Conservation (phyloP, 2,888 invertebrate species). For the Cosmia trapezina region DNA sequence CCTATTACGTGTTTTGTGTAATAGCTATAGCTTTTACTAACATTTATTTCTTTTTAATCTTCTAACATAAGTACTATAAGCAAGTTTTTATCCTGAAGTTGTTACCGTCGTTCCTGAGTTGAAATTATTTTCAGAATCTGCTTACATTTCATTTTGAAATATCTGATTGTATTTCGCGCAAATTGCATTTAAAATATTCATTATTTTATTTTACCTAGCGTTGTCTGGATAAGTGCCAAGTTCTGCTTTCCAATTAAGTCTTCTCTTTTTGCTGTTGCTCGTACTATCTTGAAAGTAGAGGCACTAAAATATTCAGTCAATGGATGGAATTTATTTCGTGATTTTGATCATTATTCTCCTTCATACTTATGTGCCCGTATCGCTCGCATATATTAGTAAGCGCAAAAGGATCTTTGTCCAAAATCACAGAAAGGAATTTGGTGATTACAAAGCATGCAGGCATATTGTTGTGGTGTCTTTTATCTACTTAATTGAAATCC, state of each 20-base stretch:
- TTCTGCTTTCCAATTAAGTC: constrained; percentile 46
- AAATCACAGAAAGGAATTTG: constrained; percentile 69
- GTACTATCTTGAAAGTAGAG: constrained; percentile 17
- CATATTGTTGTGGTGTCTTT: constrained; percentile 70
- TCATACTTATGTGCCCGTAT: constrained; percentile 51
- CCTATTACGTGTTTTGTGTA: constrained; percentile 41
- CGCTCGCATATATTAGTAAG: constrained; percentile 41
- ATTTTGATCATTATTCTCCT: constrained; percentile 16
- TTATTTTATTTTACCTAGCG: constrained; percentile 38
- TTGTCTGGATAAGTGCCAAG: constrained; percentile 51
- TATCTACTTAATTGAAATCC: constrained; percentile 52
- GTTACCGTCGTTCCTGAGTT: neutral
- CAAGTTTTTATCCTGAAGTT: neutral
- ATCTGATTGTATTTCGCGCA: constrained; percentile 18
- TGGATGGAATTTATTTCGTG: constrained; percentile 25
- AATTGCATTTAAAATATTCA: constrained; percentile 51
- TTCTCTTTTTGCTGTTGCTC: constrained; percentile 45
- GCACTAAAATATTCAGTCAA: constrained; percentile 35
- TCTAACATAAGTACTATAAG: neutral
- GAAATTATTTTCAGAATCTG: constrained; percentile 2
- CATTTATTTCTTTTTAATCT: constrained; percentile 11
- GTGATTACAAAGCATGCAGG: constrained; percentile 71
- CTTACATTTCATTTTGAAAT: constrained; percentile 16
- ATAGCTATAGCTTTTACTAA: neutral
- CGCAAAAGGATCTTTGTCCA: constrained; percentile 58